These are phyloP conservation scores for Spodoptera frugiperda DNA, from an alignment of 1,140 invertebrate genomes.

Conservation along the genomic window DNA sequence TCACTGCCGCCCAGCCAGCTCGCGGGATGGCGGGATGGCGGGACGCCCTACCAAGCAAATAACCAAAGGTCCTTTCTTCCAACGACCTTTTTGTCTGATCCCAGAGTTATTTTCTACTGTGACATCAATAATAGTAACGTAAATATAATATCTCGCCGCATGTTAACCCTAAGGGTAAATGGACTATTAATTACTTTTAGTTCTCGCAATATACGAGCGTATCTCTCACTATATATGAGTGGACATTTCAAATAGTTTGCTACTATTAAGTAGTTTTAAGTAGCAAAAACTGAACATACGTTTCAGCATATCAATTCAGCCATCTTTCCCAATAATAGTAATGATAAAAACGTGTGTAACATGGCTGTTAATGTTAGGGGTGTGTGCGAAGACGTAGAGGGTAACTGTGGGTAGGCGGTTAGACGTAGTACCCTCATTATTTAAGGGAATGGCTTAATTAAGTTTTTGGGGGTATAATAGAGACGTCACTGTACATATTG, in stretches of 20 bases:
- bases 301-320: too few relatives aligned
- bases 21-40: constrained; percentile 3
- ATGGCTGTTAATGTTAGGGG: constrained; percentile 5
- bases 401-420: neutral
- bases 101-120: constrained; percentile 17
- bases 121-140: constrained; percentile 20
- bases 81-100: constrained; percentile 33
- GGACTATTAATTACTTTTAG: too few relatives aligned
- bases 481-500: neutral
- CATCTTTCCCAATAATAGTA: neutral
- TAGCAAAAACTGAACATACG: too few relatives aligned
- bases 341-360: constrained; percentile 4
- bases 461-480: constrained; percentile 17
- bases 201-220: too few relatives aligned
- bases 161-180: too few relatives aligned
- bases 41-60: constrained; percentile 24
- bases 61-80: constrained; percentile 25
- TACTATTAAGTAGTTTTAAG: too few relatives aligned
- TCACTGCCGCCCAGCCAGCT: constrained; percentile 18
- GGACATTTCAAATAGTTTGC: too few relatives aligned
- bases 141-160: too few relatives aligned
- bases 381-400: constrained; percentile 15
- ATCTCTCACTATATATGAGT: too few relatives aligned
- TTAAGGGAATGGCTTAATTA: constrained; percentile 13
- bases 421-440: constrained; percentile 7